Base-by-base conservation (phyloP, 2,113 vertebrate species). In the Synchiropus splendidus region DNA sequence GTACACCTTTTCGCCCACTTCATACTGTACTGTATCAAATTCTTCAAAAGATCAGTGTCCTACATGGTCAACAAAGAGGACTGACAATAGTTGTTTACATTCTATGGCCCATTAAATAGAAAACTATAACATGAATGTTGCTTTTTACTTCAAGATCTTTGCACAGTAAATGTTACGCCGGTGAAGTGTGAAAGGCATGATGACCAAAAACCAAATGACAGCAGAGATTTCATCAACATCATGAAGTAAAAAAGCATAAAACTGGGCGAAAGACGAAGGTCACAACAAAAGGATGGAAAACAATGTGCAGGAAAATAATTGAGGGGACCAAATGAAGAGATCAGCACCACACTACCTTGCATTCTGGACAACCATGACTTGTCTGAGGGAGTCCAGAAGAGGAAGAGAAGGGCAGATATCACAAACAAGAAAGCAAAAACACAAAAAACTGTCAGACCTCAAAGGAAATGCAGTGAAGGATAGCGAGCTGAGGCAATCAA, bases 321-420 rank as follows among this genome's bases (percentile, higher is more conserved):
- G 18, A 51, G 15, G 48, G 77, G 56, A 76, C 57, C 54, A 77
- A 77, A 62, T 39, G 68, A 81, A 76, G 83, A 75, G 61, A 77
- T 80, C 76, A 74, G 75, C 70, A 55, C 79, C 77, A 86, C 85
- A 66, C 85, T 88, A 88, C 86, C 95, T 99, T 88, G 94, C 92
- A 70, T 99, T 99, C 90, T 99, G 95, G 88, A 99, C 95, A 90
- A 99, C 95, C 95, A 99, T 99, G 85, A 99, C 94, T 97, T 99
- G 95, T 72, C 95, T 99, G 89, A 79, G 88, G 72, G 79, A 76
- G 83, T 85, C 88, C 88, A 88, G 74, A 86, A 81, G 82, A 80
- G 76, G 83, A 78, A 56, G 67, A 80, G 81, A 83, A 82, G 79
- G 72, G 70, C 79, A 73, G 85, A 82, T 79, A 80, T 79, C 70